These are phyloP conservation scores for Avahi laniger DNA, from an alignment of 2,797 vertebrate species.

Conservation along the genomic window DNA sequence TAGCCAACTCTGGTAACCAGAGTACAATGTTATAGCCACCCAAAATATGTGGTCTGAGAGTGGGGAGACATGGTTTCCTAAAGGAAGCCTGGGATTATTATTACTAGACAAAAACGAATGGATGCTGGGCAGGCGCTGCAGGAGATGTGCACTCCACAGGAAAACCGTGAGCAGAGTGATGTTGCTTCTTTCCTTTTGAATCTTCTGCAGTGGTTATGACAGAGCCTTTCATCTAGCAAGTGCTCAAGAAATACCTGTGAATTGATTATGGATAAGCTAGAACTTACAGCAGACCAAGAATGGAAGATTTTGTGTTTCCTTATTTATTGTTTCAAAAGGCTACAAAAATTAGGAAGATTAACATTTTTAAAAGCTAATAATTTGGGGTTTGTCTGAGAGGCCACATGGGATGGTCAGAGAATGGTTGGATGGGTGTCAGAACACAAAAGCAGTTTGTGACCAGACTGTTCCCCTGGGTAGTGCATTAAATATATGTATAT, in stretches of 20 bases:
- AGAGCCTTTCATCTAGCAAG: not conserved
- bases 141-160: no score
- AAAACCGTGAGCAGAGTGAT: not conserved
- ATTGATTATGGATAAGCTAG: not conserved
- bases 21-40: not conserved
- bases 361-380: not conserved
- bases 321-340: not conserved
- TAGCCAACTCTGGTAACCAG: not conserved
- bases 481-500: not conserved
- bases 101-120: not conserved
- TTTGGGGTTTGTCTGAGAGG: not conserved
- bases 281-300: not conserved
- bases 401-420: not conserved
- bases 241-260: not conserved
- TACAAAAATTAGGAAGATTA: not conserved
- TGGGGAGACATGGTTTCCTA: not conserved
- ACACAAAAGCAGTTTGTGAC: not conserved
- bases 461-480: not conserved
- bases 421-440: not conserved
- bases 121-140: not conserved
- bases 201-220: not conserved
- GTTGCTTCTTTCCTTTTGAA: not conserved
- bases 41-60: not conserved
- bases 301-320: not conserved
- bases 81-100: not conserved